phyloP scores from a whole-genome alignment of 2,797 vertebrate species.

The Sciurus carolinensis region DNA sequence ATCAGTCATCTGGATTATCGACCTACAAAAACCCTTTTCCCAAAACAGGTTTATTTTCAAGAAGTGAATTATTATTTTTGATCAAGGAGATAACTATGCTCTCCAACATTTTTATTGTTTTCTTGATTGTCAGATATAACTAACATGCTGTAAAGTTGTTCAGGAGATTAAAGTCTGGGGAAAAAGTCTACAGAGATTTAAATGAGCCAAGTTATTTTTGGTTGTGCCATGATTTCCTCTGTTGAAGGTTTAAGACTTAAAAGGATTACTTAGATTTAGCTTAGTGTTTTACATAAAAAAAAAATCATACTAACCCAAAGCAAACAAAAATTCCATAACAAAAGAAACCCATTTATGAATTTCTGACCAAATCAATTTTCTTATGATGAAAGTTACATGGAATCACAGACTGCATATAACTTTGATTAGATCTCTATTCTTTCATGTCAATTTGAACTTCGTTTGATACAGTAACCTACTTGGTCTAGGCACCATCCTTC shows the following conservation, averaged over 20 bases:
- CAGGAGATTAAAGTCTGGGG: constrained; percentile 10
- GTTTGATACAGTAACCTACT: neutral
- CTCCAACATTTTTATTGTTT: constrained; percentile 28
- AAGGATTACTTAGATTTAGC: constrained; percentile 26
- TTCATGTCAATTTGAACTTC: neutral
- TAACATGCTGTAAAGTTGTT: neutral
- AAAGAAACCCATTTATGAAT: constrained; percentile 28
- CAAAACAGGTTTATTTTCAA: constrained; percentile 36
- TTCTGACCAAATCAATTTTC: neutral
- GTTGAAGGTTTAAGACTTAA: neutral
- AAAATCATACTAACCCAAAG: neutral
- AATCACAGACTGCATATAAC: neutral
- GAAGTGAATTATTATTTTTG: neutral
- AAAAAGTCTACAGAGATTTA: neutral
- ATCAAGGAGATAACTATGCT: neutral
- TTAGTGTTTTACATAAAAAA: constrained; percentile 39
- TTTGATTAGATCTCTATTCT: neutral
- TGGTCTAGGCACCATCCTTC: neutral
- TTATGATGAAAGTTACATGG: neutral
- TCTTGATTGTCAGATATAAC: constrained; percentile 37
- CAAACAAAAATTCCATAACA: neutral
- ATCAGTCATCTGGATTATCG: constrained; percentile 6
- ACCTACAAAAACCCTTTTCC: constrained; percentile 38
- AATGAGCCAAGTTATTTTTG: constrained; percentile 34
- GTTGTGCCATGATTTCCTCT: neutral